A percentile compares a stretch with the other conserved stretches of the same genome.
Evolutionary conservation across 2,888 invertebrate genomes (phyloP).

Genomic region (Scaptodrosophila latifasciaeformis): DNA sequence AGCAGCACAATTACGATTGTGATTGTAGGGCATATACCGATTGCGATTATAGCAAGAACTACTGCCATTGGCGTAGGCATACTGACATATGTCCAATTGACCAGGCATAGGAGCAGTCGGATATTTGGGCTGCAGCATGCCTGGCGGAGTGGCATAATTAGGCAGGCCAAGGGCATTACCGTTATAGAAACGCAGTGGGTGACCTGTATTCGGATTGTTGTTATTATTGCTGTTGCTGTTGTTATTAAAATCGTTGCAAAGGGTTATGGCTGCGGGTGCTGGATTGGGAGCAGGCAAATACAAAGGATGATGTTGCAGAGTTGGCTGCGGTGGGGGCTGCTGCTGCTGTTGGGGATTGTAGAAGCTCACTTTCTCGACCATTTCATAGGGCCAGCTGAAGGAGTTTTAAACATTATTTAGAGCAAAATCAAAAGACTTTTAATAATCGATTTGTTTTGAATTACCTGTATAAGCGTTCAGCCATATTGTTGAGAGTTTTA

Average conservation of each 20-base stretch:
- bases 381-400: conserved; percentile 45
- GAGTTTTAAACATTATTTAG: neutral
- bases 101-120: conserved; percentile 10
- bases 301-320: too few species aligned
- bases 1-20: conserved; percentile 57
- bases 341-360: conserved; percentile 28
- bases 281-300: neutral
- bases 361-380: conserved; percentile 43
- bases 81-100: conserved; percentile 51
- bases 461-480: conserved; percentile 58
- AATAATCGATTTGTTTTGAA: conserved; percentile 15
- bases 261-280: neutral
- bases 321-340: conserved; percentile 20
- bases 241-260: conserved; percentile 39
- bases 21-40: conserved; percentile 73
- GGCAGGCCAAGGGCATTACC: conserved; percentile 25
- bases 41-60: conserved; percentile 63
- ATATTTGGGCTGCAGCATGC: conserved; percentile 30
- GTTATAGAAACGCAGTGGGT: conserved; percentile 34
- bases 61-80: conserved; percentile 47
- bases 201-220: too few species aligned
- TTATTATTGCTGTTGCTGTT: conserved; percentile 29
- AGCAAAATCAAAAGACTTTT: neutral
- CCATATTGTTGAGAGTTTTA: conserved; percentile 38
- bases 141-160: conserved; percentile 28